Evolutionary conservation across 2,888 invertebrate species (phyloP).

Genomic region (Fragum sueziense): DNA sequence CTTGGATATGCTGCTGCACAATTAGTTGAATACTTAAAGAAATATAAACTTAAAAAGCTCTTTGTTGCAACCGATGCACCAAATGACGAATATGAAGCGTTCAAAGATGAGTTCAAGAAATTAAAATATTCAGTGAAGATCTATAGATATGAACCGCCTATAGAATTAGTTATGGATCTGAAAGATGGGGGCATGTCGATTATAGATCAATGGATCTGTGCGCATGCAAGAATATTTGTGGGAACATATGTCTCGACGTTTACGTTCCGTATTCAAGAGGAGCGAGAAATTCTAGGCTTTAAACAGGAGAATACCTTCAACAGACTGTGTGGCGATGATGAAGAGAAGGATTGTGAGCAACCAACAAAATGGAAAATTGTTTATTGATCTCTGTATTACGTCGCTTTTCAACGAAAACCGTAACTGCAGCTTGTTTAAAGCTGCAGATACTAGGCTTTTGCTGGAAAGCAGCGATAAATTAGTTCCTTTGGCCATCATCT

Average conservation of each 20-base stretch:
- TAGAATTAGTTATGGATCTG: constrained; percentile 79
- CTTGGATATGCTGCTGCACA: constrained; percentile 90
- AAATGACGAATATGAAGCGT: constrained; percentile 82
- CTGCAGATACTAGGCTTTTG: too few species aligned
- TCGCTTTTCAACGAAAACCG: too few species aligned
- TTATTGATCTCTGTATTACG: not conserved
- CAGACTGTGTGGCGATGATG: constrained; percentile 87
- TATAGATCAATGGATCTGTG: constrained; percentile 97
- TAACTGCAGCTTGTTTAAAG: too few species aligned
- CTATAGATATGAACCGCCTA: constrained; percentile 70
- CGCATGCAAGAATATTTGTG: constrained; percentile 92
- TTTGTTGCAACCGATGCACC: constrained; percentile 94
- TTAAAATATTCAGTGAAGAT: constrained; percentile 80
- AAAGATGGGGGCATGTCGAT: constrained; percentile 95
- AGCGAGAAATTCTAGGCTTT: constrained; percentile 96
- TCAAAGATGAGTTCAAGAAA: constrained; percentile 83
- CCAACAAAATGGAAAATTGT: constrained; percentile 88
- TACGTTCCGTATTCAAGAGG: constrained; percentile 97
- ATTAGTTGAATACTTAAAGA: constrained; percentile 86
- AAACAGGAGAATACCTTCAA: constrained; percentile 92
- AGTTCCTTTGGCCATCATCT: too few species aligned
- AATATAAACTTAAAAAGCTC: constrained; percentile 85
- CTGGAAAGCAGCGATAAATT: too few species aligned
- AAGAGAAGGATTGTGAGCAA: constrained; percentile 87
- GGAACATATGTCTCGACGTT: constrained; percentile 98